Percentiles rank a stretch among this genome's conserved stretches.
These are phyloP conservation scores for Rhyacophila evoluta DNA, from an alignment of 2,888 invertebrate species.

Conservation along the genomic window DNA sequence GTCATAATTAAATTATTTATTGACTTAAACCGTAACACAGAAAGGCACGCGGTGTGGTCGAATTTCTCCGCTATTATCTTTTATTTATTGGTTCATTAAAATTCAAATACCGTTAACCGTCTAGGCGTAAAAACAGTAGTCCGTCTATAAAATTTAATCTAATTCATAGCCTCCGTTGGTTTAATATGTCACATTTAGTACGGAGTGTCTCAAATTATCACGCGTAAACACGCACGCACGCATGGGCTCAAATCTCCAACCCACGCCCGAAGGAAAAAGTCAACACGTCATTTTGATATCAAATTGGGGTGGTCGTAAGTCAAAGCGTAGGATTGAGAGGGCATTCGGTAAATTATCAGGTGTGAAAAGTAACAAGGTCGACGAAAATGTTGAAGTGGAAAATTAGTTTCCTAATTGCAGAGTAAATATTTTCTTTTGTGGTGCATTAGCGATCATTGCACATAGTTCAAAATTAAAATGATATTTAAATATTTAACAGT, in stretches of 20 bases:
- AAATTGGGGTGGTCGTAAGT: not conserved
- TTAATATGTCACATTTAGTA: constrained; percentile 17
- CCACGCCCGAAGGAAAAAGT: not conserved
- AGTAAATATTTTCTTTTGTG: not conserved
- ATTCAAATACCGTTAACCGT: not conserved
- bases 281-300: constrained; percentile 12
- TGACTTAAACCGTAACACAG: no score
- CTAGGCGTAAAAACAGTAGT: constrained; percentile 13
- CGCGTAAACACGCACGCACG: constrained; percentile 9
- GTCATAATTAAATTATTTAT: no score
- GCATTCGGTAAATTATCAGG: not conserved
- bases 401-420: not conserved
- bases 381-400: not conserved
- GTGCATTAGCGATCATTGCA: no score
- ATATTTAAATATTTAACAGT: no score
- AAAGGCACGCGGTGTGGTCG: not conserved
- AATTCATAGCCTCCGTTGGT: constrained; percentile 11
- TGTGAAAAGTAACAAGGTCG: not conserved
- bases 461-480: no score
- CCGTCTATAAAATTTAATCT: constrained; percentile 9
- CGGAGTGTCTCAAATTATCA: constrained; percentile 14
- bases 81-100: constrained; percentile 14
- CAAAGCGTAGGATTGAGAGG: not conserved
- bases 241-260: not conserved
- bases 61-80: not conserved